Base-by-base conservation (phyloP, 2,888 invertebrate species). In the Pyrochroa serraticornis region DNA sequence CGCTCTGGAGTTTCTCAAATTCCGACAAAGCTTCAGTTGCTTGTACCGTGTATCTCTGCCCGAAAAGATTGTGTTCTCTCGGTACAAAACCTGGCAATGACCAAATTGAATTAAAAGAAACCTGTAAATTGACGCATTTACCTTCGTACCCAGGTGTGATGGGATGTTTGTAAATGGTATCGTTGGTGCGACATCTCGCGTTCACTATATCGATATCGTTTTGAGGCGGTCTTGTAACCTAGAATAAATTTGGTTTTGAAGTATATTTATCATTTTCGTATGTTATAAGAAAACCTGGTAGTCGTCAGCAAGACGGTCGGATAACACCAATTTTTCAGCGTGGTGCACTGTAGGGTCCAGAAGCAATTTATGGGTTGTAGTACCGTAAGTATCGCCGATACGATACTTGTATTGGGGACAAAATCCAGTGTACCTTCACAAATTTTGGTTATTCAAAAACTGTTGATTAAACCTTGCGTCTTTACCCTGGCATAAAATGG, bases 61-160 rank as follows among this genome's bases (percentile, higher is more conserved):
- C 91, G 65, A 85, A 85, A 72, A 85, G 84, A 2, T 83, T 85
- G 70, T 84, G 85, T 66, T 89, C 75, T 65, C 86, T 83, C 2
- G 91, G 91, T 39, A 88, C 81, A 71, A 86, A 88, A 57, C 89
- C 88, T 87, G 70, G 64, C 70, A 51, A 22, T 30, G 10, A 13
- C 14, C 39, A 7, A 30, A n/a, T n/a, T n/a, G n/a, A n/a, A n/a
- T n/a, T n/a, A n/a, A n/a, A n/a, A n/a, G n/a, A n/a, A n/a, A n/a
- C n/a, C n/a, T n/a, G n/a, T n/a, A n/a, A n/a, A n/a, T n/a, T n/a
- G 1, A 31, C 13, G 3, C 7, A 31, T 35, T 7, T 13, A 87
- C 91, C 91, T 78, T 88, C 87, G 73, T 90, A 91, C 35, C 90
- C 89, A 10, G 91, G 89, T 62, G 88, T 81, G 78, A 89, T 87